Percentiles rank a stretch among this genome's conserved stretches.
These are phyloP conservation scores for Meloe dianella DNA, from an alignment of 2,888 invertebrate species.

Conservation along the genomic window DNA sequence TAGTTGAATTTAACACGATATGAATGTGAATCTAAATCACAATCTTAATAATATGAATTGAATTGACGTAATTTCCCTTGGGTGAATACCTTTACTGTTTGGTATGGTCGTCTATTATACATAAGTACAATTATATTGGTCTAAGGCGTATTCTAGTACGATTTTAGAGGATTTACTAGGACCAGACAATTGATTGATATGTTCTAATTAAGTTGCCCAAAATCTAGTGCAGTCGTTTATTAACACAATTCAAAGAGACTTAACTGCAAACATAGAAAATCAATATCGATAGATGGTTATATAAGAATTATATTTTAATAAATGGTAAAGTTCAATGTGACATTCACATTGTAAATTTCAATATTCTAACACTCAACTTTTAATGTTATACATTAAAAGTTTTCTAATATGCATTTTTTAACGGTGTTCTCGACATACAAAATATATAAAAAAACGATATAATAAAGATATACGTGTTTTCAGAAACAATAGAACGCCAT, in stretches of 20 bases:
- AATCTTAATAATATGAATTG: slow-evolving; percentile 9
- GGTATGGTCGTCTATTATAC: slow-evolving; percentile 23
- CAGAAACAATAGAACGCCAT: slow-evolving; percentile 1
- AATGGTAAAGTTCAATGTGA: not conserved
- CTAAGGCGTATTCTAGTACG: slow-evolving; percentile 22
- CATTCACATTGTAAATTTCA: not conserved
- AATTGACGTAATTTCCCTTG: slow-evolving; percentile 22
- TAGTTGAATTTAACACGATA: not conserved
- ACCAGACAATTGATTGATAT: slow-evolving; percentile 37
- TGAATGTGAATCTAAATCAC: not conserved
- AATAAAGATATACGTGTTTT: slow-evolving; percentile 5
- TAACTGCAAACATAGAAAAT: not conserved
- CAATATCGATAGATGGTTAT: not conserved
- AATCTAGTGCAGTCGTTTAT: slow-evolving; percentile 21
- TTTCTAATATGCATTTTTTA: slow-evolving; percentile 2
- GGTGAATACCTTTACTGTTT: slow-evolving; percentile 7
- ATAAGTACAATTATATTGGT: slow-evolving; percentile 25
- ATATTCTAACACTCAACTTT: not conserved
- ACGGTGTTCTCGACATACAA: not conserved
- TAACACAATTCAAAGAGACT: slow-evolving; percentile 1
- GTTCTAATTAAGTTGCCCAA: slow-evolving; percentile 36
- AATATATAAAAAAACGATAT: not conserved
- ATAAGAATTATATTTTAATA: not conserved
- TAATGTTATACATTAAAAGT: not conserved
- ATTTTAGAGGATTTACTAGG: slow-evolving; percentile 30